phyloP scores from a whole-genome alignment of 1,140 invertebrate species.

The Tetramorium parvispinum region DNA sequence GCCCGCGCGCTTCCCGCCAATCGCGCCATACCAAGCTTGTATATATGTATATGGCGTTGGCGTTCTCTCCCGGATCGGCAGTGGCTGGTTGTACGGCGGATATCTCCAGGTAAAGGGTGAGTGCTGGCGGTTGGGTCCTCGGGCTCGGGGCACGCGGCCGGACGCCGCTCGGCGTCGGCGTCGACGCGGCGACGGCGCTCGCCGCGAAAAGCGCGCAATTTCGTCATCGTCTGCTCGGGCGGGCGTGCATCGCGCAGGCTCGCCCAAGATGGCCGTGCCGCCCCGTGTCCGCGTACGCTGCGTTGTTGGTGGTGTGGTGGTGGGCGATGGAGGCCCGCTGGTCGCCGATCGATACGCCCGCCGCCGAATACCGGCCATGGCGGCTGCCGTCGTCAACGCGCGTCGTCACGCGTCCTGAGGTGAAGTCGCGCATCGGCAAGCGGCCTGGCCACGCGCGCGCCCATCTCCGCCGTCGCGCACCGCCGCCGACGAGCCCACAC shows the following conservation, averaged over 20 bases:
- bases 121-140: conserved; percentile 43
- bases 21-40: conserved; percentile 78
- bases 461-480: conserved; percentile 9
- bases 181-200: conserved; percentile 44
- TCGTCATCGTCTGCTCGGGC: conserved; percentile 84
- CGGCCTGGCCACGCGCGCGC: conserved; percentile 5
- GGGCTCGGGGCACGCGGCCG: not conserved
- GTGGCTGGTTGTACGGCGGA: conserved; percentile 45
- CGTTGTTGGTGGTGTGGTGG: conserved; percentile 76
- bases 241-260: conserved; percentile 85
- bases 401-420: conserved; percentile 68
- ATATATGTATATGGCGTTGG: conserved; percentile 80
- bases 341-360: conserved; percentile 80
- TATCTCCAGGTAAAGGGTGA: conserved; percentile 73
- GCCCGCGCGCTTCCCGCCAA: conserved; percentile 69
- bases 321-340: conserved; percentile 74
- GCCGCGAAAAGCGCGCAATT: conserved; percentile 73
- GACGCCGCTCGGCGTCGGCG: not conserved
- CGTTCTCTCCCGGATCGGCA: conserved; percentile 73
- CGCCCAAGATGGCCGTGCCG: conserved; percentile 83
- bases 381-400: conserved; percentile 75
- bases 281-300: conserved; percentile 70
- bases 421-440: conserved; percentile 44
- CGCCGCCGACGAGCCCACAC: conserved; percentile 37
- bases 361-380: conserved; percentile 76